phyloP scores from a whole-genome alignment of 2,888 invertebrate genomes.

The Drosophila nr. perissopoda region DNA sequence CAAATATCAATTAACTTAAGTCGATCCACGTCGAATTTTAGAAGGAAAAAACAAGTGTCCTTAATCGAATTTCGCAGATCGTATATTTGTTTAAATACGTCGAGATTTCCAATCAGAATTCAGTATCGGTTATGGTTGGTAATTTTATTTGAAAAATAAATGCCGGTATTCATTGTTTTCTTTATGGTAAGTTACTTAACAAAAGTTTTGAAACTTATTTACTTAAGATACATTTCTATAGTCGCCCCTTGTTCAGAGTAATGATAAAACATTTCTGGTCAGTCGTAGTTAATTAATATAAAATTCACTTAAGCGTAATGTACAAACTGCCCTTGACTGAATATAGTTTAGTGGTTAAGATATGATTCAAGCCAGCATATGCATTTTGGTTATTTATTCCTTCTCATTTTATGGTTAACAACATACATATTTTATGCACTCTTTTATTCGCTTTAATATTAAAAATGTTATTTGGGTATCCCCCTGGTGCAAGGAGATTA shows the following conservation, averaged over 20 bases:
- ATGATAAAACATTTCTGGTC: neutral
- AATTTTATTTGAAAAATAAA: neutral
- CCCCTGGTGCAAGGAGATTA: conserved; percentile 1
- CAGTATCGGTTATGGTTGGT: neutral
- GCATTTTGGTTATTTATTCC: neutral
- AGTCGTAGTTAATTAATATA: neutral
- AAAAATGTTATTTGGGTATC: neutral
- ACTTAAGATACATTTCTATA: neutral
- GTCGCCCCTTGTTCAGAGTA: rapidly evolving
- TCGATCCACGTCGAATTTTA: neutral
- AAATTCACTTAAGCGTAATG: neutral
- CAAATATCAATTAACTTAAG: too few relatives aligned
- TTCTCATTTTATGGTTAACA: too few relatives aligned
- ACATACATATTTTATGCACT: neutral
- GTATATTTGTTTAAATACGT: neutral
- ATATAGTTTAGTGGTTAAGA: neutral
- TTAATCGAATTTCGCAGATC: neutral
- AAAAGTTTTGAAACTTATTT: too few relatives aligned
- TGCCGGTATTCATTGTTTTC: neutral
- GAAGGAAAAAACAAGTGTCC: neutral
- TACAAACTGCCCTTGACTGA: neutral
- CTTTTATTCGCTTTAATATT: neutral
- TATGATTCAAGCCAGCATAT: too few relatives aligned
- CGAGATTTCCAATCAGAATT: neutral
- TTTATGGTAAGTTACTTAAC: neutral